Evolutionary conservation across 2,113 vertebrate genomes (phyloP).

Genomic region (Jacana jacana): DNA sequence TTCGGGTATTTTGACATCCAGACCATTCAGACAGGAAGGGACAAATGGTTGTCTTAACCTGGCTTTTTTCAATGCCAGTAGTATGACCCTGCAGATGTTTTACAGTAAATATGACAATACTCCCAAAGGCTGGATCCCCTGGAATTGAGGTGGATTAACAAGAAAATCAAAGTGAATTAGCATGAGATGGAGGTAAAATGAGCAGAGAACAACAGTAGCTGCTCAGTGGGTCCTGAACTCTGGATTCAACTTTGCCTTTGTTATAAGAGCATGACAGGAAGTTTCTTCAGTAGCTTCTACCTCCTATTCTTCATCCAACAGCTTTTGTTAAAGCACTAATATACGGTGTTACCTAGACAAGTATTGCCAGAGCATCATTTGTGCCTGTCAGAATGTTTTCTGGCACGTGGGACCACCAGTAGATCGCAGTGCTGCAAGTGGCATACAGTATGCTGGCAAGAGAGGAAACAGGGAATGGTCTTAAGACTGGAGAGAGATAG

Average conservation of each 20-base stretch:
- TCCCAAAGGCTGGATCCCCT: not conserved
- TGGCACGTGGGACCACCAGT: conserved; percentile 1
- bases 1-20: conserved; percentile 67
- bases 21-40: conserved; percentile 32
- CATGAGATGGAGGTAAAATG: not conserved
- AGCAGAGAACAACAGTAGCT: not conserved
- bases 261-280: not conserved
- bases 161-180: not conserved
- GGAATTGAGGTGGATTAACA: not conserved
- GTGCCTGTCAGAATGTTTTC: not conserved
- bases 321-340: not conserved
- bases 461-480: not conserved
- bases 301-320: not conserved
- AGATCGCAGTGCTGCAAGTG: not conserved
- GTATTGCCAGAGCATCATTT: not conserved
- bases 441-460: not conserved
- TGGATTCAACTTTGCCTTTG: not conserved
- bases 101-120: not conserved
- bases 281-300: not conserved
- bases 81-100: not conserved
- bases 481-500: not conserved
- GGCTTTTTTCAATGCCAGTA: conserved; percentile 29
- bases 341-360: not conserved
- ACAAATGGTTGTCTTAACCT: conserved; percentile 38
- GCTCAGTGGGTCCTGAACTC: not conserved